These are phyloP conservation scores for Molossus alvarezi DNA, from an alignment of 2,797 vertebrate species.

Conservation along the genomic window DNA sequence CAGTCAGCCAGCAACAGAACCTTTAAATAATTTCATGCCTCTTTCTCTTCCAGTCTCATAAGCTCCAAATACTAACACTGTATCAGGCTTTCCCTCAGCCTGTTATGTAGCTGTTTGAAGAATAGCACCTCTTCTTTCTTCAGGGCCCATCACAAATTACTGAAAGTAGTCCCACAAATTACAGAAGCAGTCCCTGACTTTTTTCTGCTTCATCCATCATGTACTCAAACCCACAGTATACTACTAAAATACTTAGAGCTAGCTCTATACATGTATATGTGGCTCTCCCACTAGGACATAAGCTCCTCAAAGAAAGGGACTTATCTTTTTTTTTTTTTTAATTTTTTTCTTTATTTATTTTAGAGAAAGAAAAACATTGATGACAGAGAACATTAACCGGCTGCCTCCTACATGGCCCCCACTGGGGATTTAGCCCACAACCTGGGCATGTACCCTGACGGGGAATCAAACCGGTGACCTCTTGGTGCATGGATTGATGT, in stretches of 20 bases:
- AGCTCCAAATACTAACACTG: constrained; percentile 1
- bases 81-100: constrained; percentile 28
- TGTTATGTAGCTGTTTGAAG: constrained; percentile 45
- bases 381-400: too few species aligned
- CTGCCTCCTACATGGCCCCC: too few species aligned
- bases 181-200: background rate
- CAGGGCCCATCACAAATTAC: constrained; percentile 26
- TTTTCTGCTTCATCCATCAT: background rate
- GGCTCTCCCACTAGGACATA: background rate
- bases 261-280: background rate
- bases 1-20: constrained; percentile 17
- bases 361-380: too few species aligned
- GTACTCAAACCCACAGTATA: background rate
- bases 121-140: constrained; percentile 36
- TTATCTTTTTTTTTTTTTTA: too few species aligned
- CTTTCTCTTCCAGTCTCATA: constrained; percentile 19
- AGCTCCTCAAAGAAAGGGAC: constrained; percentile 36
- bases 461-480: too few species aligned
- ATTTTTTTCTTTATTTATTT: too few species aligned
- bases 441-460: too few species aligned
- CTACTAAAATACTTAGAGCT: background rate
- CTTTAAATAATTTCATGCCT: constrained; percentile 37
- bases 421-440: too few species aligned
- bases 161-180: constrained; percentile 13
- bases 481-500: too few species aligned